Evolutionary conservation across 2,888 invertebrate species (phyloP).

Genomic region (Leucophenga montana): DNA sequence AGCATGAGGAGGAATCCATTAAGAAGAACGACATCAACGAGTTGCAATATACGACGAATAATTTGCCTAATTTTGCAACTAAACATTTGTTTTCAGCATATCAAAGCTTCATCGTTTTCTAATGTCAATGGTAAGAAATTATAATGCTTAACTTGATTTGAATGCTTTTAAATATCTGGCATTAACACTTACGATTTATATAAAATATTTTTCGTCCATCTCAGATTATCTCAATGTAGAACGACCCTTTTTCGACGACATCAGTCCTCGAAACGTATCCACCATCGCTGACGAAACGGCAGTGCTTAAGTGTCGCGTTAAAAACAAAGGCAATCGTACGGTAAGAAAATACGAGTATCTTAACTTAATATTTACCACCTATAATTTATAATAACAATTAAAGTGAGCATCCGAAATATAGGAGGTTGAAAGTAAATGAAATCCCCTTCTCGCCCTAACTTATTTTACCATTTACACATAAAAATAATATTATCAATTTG

Average conservation of each 20-base stretch:
- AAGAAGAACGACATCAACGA: not conserved
- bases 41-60: conserved; percentile 37
- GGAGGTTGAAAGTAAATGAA: too few relatives aligned
- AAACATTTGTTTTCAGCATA: conserved; percentile 52
- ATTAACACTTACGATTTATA: not conserved
- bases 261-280: conserved; percentile 86
- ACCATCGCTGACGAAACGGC: conserved; percentile 88
- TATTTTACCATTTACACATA: too few relatives aligned
- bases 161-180: not conserved
- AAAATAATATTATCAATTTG: too few relatives aligned
- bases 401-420: too few relatives aligned
- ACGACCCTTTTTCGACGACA: conserved; percentile 89
- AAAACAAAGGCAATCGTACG: conserved; percentile 89
- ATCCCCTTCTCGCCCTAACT: too few relatives aligned
- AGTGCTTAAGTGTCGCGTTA: conserved; percentile 86
- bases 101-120: conserved; percentile 50
- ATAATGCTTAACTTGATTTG: not conserved
- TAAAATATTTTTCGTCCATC: conserved; percentile 1
- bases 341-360: conserved; percentile 78
- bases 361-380: too few relatives aligned
- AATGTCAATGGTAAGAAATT: conserved; percentile 49
- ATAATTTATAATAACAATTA: too few relatives aligned
- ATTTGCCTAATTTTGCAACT: conserved; percentile 55
- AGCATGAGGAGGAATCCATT: not conserved
- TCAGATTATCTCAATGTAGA: conserved; percentile 61